phyloP scores from a whole-genome alignment of 2,888 invertebrate species.

The Rhopalosiphum nymphaeae region DNA sequence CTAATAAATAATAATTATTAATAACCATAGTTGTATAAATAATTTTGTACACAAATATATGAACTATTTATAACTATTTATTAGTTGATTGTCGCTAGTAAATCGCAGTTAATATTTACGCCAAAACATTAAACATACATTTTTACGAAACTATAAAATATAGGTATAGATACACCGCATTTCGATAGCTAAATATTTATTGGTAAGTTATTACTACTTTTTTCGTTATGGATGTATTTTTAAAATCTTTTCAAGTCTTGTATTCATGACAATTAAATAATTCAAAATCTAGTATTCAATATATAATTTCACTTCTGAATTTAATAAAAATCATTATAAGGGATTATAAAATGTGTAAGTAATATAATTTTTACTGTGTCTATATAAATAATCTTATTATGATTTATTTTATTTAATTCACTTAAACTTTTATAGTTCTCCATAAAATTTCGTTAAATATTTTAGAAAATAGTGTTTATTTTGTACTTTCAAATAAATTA shows the following conservation, averaged over 20 bases:
- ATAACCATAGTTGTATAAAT: background rate
- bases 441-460: slow-evolving; percentile 14
- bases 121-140: too few species aligned
- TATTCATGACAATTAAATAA: background rate
- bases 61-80: too few species aligned
- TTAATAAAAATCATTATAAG: too few species aligned
- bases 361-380: slow-evolving; percentile 3
- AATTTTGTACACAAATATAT: background rate
- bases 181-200: background rate
- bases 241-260: background rate
- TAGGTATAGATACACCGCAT: too few species aligned
- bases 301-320: background rate
- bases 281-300: background rate
- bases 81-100: background rate
- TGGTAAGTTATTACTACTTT: background rate
- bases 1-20: background rate
- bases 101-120: background rate
- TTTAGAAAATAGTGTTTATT: background rate
- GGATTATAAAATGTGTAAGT: slow-evolving; percentile 17
- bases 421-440: background rate
- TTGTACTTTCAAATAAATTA: slow-evolving; percentile 27
- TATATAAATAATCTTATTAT: background rate
- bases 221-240: background rate
- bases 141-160: background rate
- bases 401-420: slow-evolving; percentile 20